Percentiles rank a stretch among this genome's conserved stretches.
Evolutionary conservation across 2,888 invertebrate species (phyloP).

Genomic region (Aethes cnicana): DNA sequence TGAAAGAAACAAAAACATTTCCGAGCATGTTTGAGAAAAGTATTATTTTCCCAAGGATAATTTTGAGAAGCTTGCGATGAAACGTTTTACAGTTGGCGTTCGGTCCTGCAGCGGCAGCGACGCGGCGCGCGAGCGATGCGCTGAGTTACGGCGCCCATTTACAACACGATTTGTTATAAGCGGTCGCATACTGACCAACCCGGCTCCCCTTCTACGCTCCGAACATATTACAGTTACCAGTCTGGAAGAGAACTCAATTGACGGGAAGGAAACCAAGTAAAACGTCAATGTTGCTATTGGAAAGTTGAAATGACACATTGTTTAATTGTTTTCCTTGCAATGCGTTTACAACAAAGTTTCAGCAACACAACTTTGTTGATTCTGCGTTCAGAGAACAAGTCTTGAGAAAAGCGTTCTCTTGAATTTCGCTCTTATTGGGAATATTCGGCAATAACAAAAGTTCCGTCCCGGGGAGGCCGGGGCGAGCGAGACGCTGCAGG

Average conservation of each 20-base stretch:
- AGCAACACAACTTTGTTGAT: conserved; percentile 11
- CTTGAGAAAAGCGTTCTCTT: conserved; percentile 9
- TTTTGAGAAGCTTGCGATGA: not conserved
- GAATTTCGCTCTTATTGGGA: conserved; percentile 9
- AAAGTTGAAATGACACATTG: not conserved
- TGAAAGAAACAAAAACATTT: too few relatives aligned
- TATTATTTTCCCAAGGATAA: too few relatives aligned
- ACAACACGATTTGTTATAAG: conserved; percentile 16
- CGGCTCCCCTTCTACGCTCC: conserved; percentile 2
- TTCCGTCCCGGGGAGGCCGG: not conserved
- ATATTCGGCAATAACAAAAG: conserved; percentile 13
- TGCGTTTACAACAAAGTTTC: conserved; percentile 1
- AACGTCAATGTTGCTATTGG: too few relatives aligned
- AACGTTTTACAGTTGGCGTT: not conserved
- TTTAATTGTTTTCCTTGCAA: conserved; percentile 2
- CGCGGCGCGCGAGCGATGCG: not conserved
- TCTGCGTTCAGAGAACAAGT: not conserved
- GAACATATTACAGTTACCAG: not conserved
- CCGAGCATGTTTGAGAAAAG: too few relatives aligned
- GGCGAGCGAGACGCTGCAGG: not conserved
- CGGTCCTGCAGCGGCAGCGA: not conserved
- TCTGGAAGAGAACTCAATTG: too few relatives aligned
- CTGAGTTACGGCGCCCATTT: conserved; percentile 18
- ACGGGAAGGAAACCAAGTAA: too few relatives aligned
- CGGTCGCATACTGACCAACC: conserved; percentile 7